phyloP scores from a whole-genome alignment of 2,113 vertebrate genomes.

The Pontoporia blainvillei region DNA sequence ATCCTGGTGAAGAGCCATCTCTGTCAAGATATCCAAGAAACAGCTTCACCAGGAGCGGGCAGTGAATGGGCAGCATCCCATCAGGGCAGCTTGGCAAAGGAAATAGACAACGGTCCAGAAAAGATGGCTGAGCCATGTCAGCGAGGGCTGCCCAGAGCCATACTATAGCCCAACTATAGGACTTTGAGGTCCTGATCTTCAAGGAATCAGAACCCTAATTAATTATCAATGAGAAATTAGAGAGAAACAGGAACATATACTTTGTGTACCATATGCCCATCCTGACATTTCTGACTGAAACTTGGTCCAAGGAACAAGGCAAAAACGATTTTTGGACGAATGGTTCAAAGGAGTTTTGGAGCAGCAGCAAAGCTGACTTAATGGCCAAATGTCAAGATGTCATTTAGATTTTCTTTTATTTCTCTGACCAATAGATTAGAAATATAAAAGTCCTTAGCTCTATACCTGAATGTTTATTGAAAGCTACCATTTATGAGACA shows the following conservation, averaged over 20 bases:
- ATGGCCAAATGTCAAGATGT: not conserved
- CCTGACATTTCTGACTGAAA: not conserved
- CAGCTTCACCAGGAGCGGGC: not conserved
- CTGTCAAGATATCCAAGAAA: not conserved
- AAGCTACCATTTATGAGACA: not conserved
- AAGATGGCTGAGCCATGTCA: not conserved
- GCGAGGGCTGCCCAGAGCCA: accelerated
- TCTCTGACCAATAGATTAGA: not conserved
- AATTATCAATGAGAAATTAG: not conserved
- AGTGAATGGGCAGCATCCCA: not conserved
- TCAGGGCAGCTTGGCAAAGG: not conserved
- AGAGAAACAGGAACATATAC: not conserved
- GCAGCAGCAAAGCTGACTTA: not conserved
- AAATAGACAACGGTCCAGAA: not conserved
- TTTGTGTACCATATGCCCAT: not conserved
- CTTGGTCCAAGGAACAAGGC: not conserved
- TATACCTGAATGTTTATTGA: not conserved
- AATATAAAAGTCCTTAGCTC: not conserved
- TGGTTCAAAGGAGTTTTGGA: not conserved
- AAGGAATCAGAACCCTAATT: not conserved
- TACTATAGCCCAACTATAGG: not conserved
- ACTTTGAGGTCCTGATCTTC: not conserved
- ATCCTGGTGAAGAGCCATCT: not conserved
- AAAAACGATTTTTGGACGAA: not conserved
- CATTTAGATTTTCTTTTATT: conserved; percentile 5